Base-by-base conservation (phyloP, 2,797 vertebrate species). In the Gadopsis marmoratus region DNA sequence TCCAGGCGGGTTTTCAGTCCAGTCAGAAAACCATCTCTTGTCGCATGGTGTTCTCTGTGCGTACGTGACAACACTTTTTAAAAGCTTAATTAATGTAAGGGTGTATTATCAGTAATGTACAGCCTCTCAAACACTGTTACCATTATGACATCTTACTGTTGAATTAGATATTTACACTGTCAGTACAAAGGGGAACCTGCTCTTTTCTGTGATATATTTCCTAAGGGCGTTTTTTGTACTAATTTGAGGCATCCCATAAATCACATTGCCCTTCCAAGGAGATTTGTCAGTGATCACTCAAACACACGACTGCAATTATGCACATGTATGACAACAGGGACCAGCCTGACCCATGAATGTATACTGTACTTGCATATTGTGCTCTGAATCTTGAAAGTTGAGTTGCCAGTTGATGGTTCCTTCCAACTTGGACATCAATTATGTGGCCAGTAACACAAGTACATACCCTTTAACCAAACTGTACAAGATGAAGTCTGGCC, bases 271-370 rank as follows among this genome's bases (percentile, higher is more conserved):
- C 23, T 54, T 82, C 67, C 17, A 55, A 13, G 50, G 59, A 58
- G 53, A 85, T 87, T 82, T 75, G 48, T 67, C 7, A 50, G 8
- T 84, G 74, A 86, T 87, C 72, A 51, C 33, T 84, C 76, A 75
- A 83, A 78, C 33, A 61, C 54, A 55, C 21, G 0, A 51, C 29
- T 51, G 35, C 35, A 78, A 60, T 59, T 56, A 68, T 70, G 41
- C 62, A 41, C 39, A 47, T 41, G 56, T 29, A 71, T 33, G 41
- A 68, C 41, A 76, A 33, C 56, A 47, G 35, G 17, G 21, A 56
- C 21, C 43, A 33, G 41, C 3, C 9, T 45, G 48, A 48, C 63
- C 50, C 14, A 11, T 16, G 39, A 5, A 35, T 47, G 43, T 0
- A 1, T 64, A 47, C 45, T 69, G n/a, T 61, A 35, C 35, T 35